Percentiles rank a stretch among this genome's conserved stretches.
Evolutionary conservation across 1,140 invertebrate species (phyloP).

Genomic region (Triops cancriformis): DNA sequence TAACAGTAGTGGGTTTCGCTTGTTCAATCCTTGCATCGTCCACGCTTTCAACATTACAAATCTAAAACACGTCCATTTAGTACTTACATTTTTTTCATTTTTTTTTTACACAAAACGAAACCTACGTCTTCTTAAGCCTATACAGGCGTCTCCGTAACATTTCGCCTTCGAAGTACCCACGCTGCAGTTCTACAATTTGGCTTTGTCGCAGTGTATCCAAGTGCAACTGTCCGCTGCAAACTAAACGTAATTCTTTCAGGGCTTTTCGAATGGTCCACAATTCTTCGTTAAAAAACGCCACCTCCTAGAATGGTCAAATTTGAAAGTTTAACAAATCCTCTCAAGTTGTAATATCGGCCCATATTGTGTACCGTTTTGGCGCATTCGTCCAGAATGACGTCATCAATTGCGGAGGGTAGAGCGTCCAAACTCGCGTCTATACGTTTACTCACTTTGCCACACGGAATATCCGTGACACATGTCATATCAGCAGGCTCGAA

Average conservation of each 20-base stretch:
- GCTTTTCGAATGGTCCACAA: neutral
- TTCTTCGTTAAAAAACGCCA: neutral
- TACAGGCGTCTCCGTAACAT: neutral
- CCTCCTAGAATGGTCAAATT: neutral
- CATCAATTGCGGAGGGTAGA: neutral
- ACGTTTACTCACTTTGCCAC: neutral
- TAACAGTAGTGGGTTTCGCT: neutral
- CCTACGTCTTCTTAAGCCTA: neutral
- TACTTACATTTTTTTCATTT: neutral
- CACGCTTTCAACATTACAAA: neutral
- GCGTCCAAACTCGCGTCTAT: neutral
- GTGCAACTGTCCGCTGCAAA: neutral
- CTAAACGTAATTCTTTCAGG: neutral
- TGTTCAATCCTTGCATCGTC: neutral
- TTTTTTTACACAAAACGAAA: neutral
- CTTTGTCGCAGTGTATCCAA: neutral
- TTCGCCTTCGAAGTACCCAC: neutral
- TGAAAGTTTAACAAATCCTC: neutral
- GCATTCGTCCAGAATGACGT: neutral
- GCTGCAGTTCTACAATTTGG: neutral
- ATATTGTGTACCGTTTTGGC: neutral
- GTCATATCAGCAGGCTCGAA: neutral
- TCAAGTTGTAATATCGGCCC: neutral
- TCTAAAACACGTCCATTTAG: neutral
- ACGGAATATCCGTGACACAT: neutral